phyloP scores from a whole-genome alignment of 1,140 invertebrate species.

The Theocolax elegans region DNA sequence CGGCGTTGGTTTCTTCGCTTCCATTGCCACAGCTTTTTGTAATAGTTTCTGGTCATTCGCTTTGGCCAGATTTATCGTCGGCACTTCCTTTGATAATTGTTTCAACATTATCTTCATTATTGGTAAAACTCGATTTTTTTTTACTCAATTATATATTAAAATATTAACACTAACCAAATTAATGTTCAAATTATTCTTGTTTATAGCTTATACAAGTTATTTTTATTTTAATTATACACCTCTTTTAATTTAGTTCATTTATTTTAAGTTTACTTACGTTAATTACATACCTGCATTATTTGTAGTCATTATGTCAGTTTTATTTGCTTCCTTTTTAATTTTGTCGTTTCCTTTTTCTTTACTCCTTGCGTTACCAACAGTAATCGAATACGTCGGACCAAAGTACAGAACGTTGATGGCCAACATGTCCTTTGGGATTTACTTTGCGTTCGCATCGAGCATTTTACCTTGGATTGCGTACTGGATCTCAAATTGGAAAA shows the following conservation, averaged over 20 bases:
- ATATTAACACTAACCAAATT: too few relatives aligned
- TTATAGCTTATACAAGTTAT: too few relatives aligned
- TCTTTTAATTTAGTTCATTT: neutral
- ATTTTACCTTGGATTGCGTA: constrained; percentile 85
- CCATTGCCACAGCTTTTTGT: constrained; percentile 80
- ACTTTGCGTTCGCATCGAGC: constrained; percentile 83
- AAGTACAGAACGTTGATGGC: constrained; percentile 87
- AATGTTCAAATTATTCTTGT: too few relatives aligned
- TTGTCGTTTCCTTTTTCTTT: neutral
- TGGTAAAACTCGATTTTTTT: constrained; percentile 66
- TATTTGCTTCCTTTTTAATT: neutral
- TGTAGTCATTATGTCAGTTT: neutral
- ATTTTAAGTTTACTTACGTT: constrained; percentile 3
- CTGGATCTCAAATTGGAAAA: constrained; percentile 80
- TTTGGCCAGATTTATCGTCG: constrained; percentile 82
- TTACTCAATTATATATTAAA: too few relatives aligned
- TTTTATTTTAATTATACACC: neutral
- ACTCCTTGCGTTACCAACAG: constrained; percentile 67
- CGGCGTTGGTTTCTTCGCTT: constrained; percentile 80
- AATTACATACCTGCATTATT: neutral
- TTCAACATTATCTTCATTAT: constrained; percentile 94
- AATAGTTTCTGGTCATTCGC: constrained; percentile 81
- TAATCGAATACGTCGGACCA: constrained; percentile 87
- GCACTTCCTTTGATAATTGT: constrained; percentile 88
- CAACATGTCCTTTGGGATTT: constrained; percentile 89